Percentiles rank a stretch among this genome's conserved stretches.
phyloP scores from a whole-genome alignment of 2,888 invertebrate genomes.

The Drosophila robusta region DNA sequence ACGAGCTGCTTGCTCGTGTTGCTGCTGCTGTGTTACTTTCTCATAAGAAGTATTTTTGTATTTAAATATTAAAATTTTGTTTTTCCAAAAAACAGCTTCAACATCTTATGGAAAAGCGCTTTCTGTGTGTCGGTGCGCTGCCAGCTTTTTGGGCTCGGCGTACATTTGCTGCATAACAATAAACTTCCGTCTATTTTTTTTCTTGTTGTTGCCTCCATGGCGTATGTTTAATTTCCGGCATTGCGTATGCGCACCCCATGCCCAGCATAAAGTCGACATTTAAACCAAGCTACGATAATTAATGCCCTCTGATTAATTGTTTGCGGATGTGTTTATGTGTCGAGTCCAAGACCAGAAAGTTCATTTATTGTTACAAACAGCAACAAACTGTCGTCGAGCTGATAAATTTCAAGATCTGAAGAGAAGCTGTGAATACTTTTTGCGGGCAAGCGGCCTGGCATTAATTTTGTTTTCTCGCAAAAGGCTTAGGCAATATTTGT shows the following conservation, averaged over 20 bases:
- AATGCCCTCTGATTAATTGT: slow-evolving; percentile 62
- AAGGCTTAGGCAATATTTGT: slow-evolving; percentile 49
- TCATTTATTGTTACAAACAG: slow-evolving; percentile 50
- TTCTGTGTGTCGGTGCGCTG: not conserved
- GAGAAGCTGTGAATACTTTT: slow-evolving; percentile 11
- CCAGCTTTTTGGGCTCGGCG: slow-evolving; percentile 1
- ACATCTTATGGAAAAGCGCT: slow-evolving; percentile 24
- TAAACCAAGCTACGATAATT: slow-evolving; percentile 40
- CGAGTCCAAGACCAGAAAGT: slow-evolving; percentile 19
- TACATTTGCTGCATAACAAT: slow-evolving; percentile 58
- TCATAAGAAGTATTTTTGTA: slow-evolving; percentile 62
- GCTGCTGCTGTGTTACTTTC: slow-evolving; percentile 29
- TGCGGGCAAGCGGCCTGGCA: slow-evolving; percentile 9
- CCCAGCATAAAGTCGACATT: slow-evolving; percentile 5
- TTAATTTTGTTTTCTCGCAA: slow-evolving; percentile 50
- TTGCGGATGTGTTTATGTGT: slow-evolving; percentile 55
- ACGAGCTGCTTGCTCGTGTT: slow-evolving; percentile 11
- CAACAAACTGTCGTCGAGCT: slow-evolving; percentile 61
- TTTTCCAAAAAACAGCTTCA: slow-evolving; percentile 33
- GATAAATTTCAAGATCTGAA: slow-evolving; percentile 46
- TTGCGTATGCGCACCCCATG: slow-evolving; percentile 46
- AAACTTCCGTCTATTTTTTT: slow-evolving; percentile 59
- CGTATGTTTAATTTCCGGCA: slow-evolving; percentile 77
- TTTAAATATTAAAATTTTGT: slow-evolving; percentile 72
- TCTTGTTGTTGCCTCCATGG: slow-evolving; percentile 48